Evolutionary conservation across 35 echinoderm and acorn worm species (phyloP), one percentile per base, ranked within the genome.

Genomic region (Holothuria glaberrima): DNA sequence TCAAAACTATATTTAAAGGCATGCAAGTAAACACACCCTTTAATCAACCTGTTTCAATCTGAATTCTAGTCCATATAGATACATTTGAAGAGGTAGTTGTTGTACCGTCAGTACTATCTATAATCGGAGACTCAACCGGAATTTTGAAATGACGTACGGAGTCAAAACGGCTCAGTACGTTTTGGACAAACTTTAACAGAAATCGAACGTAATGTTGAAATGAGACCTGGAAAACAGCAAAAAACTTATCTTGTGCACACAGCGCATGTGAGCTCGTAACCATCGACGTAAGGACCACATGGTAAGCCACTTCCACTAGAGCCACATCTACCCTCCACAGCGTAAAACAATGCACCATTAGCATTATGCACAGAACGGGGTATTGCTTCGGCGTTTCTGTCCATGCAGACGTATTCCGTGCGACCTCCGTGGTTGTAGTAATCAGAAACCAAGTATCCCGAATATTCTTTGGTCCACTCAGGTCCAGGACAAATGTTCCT

Each of bases 381-480:
- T 2, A 73, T n/a, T 9, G 85, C 20, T 69, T 65, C 59, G 10
- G 85, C 6, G 27, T 66, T 69, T 28, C 41, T 9, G 41, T 88
- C 63, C 45, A 72, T 57, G 17, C 65, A 72, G 18, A 88, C 68
- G 27, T 45, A 88, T 48, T 88, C 64, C 24, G 86, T 72, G 25
- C 65, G 86, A 13, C 82, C 34, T 28, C 68, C 35, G 46, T 88
- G 66, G 29, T 62, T 66, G 62, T 64, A 86, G n/a, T 64, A 65
- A 12, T 88, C 86, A 24, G 86, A 17, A n/a, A 88, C 68, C n/a
- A 88, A 66, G 45, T 88, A 88, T 17, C 86, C 86, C 64, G 16
- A 48, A 63, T 93, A 93, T 70, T 93, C 86, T 33, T 48, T 48
- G 1, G 87, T 89, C 92, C 92, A 93, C 4, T 45, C 22, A 30